Percentiles rank a stretch among this genome's conserved stretches.
These are phyloP conservation scores for Drosophila pseudotakahashii DNA, from an alignment of 2,888 invertebrate genomes.

Conservation along the genomic window DNA sequence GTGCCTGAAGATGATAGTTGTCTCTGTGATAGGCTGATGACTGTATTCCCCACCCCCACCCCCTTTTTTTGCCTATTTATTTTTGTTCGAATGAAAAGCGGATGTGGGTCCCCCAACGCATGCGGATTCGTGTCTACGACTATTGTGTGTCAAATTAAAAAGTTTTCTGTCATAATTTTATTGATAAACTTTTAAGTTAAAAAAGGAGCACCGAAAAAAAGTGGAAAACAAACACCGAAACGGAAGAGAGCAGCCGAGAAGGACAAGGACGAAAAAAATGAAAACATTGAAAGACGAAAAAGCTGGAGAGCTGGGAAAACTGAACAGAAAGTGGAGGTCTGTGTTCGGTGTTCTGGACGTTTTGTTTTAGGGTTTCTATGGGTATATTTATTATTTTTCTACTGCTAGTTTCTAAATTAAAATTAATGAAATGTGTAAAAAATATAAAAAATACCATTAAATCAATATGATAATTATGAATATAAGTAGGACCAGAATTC, in stretches of 20 bases:
- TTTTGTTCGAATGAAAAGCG: slow-evolving; percentile 30
- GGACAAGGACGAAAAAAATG: slow-evolving; percentile 37
- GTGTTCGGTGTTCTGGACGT: background rate
- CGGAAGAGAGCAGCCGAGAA: slow-evolving; percentile 14
- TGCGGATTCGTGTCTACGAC: slow-evolving; percentile 48
- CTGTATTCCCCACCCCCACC: slow-evolving; percentile 6
- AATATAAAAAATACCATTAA: too few species aligned
- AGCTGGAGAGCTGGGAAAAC: slow-evolving; percentile 6
- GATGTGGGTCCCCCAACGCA: slow-evolving; percentile 45
- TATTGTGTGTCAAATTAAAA: slow-evolving; percentile 78
- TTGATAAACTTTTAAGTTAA: slow-evolving; percentile 76
- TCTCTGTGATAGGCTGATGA: slow-evolving; percentile 62
- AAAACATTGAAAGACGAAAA: slow-evolving; percentile 5
- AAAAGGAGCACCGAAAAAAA: slow-evolving; percentile 21
- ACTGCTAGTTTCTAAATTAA: too few species aligned
- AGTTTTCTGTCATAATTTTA: slow-evolving; percentile 77
- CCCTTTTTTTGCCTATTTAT: slow-evolving; percentile 7
- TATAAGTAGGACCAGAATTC: too few species aligned
- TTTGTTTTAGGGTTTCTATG: background rate
- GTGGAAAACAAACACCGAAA: slow-evolving; percentile 34
- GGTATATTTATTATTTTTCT: background rate
- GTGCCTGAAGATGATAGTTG: slow-evolving; percentile 33
- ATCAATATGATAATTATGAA: too few species aligned
- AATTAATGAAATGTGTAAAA: too few species aligned
- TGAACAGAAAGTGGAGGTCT: background rate